phyloP scores from a whole-genome alignment of 2,113 vertebrate species.

The Arizona elegans region DNA sequence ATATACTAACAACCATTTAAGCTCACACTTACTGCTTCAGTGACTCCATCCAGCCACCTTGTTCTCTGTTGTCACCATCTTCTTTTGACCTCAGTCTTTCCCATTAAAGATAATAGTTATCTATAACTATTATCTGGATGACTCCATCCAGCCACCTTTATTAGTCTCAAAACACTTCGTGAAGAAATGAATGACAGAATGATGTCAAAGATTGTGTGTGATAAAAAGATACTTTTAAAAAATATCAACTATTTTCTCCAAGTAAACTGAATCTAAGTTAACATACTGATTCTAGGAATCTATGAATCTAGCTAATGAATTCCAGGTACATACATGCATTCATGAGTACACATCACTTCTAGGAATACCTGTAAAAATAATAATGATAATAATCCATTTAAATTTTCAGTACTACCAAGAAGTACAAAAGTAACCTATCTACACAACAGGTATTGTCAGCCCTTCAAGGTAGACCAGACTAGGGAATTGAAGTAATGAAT shows the following conservation, averaged over 20 bases:
- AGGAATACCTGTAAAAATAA: neutral
- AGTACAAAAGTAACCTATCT: neutral
- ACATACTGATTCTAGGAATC: neutral
- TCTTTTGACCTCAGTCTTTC: too few species aligned
- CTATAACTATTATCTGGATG: too few species aligned
- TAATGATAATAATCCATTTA: neutral
- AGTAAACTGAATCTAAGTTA: neutral
- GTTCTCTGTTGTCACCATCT: too few species aligned
- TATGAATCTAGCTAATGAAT: neutral
- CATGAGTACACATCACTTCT: neutral
- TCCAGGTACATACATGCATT: neutral
- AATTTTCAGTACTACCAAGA: neutral
- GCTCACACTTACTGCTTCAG: too few species aligned
- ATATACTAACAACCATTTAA: conserved; percentile 40
- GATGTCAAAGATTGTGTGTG: neutral
- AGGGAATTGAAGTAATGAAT: neutral
- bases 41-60: too few species aligned
- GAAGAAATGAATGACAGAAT: neutral
- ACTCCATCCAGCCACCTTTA: neutral
- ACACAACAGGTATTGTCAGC: neutral
- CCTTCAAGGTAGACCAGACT: neutral
- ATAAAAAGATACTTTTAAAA: neutral
- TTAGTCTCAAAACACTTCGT: neutral
- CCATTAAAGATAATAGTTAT: too few species aligned
- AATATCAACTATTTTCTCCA: too few species aligned